Evolutionary conservation across 1,140 invertebrate genomes (phyloP).

Genomic region (Helicorthomorpha holstii): DNA sequence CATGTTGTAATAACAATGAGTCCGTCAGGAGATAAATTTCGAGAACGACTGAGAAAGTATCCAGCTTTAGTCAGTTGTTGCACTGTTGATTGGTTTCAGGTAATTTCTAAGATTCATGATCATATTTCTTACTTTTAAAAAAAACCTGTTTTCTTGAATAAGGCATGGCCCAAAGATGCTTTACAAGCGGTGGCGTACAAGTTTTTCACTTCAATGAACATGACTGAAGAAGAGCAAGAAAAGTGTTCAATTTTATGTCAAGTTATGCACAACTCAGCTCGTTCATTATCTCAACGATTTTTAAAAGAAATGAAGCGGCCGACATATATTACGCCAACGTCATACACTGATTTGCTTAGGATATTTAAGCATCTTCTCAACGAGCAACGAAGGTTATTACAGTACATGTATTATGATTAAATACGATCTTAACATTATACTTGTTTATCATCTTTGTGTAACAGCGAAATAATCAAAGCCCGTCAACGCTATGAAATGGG

Average conservation of each 20-base stretch:
- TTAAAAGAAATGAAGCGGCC: slow-evolving; percentile 42
- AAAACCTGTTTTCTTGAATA: slow-evolving; percentile 6
- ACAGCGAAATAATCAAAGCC: slow-evolving; percentile 25
- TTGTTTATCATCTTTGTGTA: slow-evolving; percentile 1
- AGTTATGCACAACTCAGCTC: slow-evolving; percentile 71
- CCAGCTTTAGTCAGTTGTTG: slow-evolving; percentile 90
- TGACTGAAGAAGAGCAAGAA: slow-evolving; percentile 47
- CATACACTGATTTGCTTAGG: slow-evolving; percentile 79
- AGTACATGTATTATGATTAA: neutral
- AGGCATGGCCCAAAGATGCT: slow-evolving; percentile 87
- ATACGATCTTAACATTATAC: neutral
- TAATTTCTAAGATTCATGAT: slow-evolving; percentile 21
- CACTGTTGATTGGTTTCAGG: slow-evolving; percentile 95
- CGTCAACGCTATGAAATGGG: slow-evolving; percentile 32
- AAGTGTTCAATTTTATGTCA: slow-evolving; percentile 75
- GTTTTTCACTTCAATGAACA: slow-evolving; percentile 70
- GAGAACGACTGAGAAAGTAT: slow-evolving; percentile 77
- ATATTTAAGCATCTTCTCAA: slow-evolving; percentile 70
- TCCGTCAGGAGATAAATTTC: slow-evolving; percentile 62
- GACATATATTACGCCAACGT: slow-evolving; percentile 87
- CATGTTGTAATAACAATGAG: slow-evolving; percentile 87
- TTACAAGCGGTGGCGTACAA: slow-evolving; percentile 72
- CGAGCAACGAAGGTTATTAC: slow-evolving; percentile 50
- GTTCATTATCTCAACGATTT: slow-evolving; percentile 54
- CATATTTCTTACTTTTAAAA: neutral